Evolutionary conservation across 2,888 invertebrate species (phyloP).

Genomic region (Nipponacmea schrenckii): DNA sequence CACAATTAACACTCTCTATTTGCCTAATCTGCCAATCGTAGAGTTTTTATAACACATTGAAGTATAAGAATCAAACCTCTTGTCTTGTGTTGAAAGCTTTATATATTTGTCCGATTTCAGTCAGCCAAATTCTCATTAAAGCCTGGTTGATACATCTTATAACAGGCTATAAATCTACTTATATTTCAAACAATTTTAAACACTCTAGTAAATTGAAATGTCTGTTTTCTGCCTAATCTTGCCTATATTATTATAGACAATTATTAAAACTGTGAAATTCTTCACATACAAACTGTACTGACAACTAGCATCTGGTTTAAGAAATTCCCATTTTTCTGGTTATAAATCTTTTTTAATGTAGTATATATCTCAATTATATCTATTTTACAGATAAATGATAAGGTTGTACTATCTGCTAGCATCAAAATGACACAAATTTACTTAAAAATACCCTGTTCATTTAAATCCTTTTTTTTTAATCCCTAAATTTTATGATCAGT

Average conservation of each 20-base stretch:
- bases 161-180: constrained; percentile 2
- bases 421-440: no score
- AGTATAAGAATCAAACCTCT: constrained; percentile 6
- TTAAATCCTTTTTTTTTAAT: no score
- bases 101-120: not conserved
- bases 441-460: no score
- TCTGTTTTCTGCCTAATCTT: not conserved
- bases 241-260: not conserved
- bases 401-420: no score
- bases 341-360: no score
- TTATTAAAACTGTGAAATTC: constrained; percentile 8
- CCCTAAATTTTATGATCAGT: no score
- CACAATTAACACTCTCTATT: constrained; percentile 1
- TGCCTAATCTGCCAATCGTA: not conserved
- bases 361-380: no score
- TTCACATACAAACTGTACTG: not conserved
- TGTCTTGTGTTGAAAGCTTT: not conserved
- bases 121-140: not conserved
- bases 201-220: constrained; percentile 2
- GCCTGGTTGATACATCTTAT: not conserved
- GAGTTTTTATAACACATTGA: not conserved
- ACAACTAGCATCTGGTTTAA: no score
- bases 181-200: constrained; percentile 6
- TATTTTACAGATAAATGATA: no score
- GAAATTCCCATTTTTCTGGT: no score